A percentile compares a stretch with the other conserved stretches of the same genome.
Evolutionary conservation across 2,113 vertebrate species (phyloP).

Genomic region (Paracyprichromis sp.): DNA sequence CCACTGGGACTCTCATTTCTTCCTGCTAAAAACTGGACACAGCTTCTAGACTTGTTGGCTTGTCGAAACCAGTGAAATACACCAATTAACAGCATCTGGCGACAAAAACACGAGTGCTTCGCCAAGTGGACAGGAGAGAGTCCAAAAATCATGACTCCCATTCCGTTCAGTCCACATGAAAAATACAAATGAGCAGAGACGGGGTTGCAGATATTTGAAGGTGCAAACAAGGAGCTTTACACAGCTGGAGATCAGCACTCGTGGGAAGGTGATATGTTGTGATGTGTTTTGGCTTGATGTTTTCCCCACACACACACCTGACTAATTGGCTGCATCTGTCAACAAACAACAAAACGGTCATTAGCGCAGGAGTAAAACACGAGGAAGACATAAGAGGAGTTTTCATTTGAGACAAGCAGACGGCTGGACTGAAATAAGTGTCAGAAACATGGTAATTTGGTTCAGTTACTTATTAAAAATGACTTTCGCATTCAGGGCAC

Average conservation of each 20-base stretch:
- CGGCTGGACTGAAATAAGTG: background rate
- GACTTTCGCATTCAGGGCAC: background rate
- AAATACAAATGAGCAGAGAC: background rate
- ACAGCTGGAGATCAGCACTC: background rate
- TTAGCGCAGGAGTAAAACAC: constrained; percentile 8
- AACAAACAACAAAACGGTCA: background rate
- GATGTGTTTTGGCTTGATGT: background rate
- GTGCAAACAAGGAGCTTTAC: background rate
- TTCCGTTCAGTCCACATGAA: background rate
- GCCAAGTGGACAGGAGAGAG: background rate
- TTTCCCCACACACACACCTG: background rate
- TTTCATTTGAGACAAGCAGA: background rate
- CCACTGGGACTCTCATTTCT: background rate
- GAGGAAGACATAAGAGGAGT: background rate
- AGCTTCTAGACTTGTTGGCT: background rate
- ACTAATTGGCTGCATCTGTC: constrained; percentile 41
- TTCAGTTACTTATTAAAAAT: constrained; percentile 29
- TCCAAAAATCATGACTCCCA: background rate
- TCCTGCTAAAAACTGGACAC: background rate
- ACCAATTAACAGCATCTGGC: constrained; percentile 21
- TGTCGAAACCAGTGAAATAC: constrained; percentile 1
- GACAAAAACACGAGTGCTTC: background rate
- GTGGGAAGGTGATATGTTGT: background rate
- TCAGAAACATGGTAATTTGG: background rate
- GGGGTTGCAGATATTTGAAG: background rate